phyloP scores from a whole-genome alignment of 2,113 vertebrate species.

The Lota lota region DNA sequence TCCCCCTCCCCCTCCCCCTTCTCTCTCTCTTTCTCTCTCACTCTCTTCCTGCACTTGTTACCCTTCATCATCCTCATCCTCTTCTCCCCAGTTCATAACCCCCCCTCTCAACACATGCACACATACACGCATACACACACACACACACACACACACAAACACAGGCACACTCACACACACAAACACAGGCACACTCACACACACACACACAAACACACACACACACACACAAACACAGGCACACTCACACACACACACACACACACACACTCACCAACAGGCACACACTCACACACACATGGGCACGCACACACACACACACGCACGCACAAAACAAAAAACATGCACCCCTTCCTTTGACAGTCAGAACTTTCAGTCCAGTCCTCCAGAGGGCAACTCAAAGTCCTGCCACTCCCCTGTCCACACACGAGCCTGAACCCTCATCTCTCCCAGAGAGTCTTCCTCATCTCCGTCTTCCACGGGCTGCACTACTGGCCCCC shows the following conservation, averaged over 20 bases:
- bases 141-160: too few species aligned
- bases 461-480: not conserved
- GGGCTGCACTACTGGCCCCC: too few species aligned
- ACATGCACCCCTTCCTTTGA: not conserved
- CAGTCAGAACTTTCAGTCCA: constrained; percentile 30
- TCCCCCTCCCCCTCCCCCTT: constrained; percentile 2
- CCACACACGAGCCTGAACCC: not conserved
- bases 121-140: not conserved
- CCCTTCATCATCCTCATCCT: constrained; percentile 31
- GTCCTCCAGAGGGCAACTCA: too few species aligned
- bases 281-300: not conserved
- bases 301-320: not conserved
- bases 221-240: not conserved
- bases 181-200: too few species aligned
- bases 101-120: too few species aligned
- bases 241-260: not conserved
- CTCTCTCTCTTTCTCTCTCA: constrained; percentile 6
- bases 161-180: too few species aligned
- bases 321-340: not conserved
- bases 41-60: constrained; percentile 26
- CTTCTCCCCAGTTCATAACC: constrained; percentile 31
- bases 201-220: too few species aligned
- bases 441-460: not conserved
- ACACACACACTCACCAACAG: not conserved
- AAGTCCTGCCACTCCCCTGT: constrained; percentile 1